Conservation (phyloP, 2,113 vertebrate species). For the Odocoileus virginianus region DNA sequence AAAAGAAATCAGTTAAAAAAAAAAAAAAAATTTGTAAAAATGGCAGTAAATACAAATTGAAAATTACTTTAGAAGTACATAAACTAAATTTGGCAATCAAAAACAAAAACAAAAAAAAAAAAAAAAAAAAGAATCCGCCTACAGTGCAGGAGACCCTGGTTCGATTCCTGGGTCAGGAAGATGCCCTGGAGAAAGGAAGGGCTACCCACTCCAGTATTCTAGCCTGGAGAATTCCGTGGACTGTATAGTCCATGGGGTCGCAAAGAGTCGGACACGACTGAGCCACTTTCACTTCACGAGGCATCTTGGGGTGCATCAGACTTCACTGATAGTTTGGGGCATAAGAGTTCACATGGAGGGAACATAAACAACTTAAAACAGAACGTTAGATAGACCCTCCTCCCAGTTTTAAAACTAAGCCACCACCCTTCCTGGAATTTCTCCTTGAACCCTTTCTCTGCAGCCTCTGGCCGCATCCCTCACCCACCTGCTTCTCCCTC, state of each 20-base stretch:
- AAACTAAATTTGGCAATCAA: too few species aligned
- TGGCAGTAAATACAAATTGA: too few species aligned
- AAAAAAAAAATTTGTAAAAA: too few species aligned
- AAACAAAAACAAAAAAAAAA: too few species aligned
- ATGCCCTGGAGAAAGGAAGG: background rate
- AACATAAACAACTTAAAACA: background rate
- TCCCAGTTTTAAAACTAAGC: background rate
- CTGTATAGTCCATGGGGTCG: background rate
- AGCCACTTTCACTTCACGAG: background rate
- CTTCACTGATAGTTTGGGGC: background rate
- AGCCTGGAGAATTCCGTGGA: background rate
- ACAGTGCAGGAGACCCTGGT: rapidly evolving
- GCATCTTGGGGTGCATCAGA: background rate
- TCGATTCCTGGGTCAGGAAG: background rate
- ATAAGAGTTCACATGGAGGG: background rate
- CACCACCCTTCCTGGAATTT: background rate
- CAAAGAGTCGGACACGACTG: background rate
- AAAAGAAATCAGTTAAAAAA: too few species aligned
- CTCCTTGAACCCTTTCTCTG: background rate
- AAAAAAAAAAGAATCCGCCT: too few species aligned
- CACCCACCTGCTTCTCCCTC: background rate
- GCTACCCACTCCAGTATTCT: background rate
- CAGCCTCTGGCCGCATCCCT: background rate
- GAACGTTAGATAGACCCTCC: background rate
- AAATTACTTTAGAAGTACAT: too few species aligned